A percentile compares a stretch with the other conserved stretches of the same genome.
Evolutionary conservation across 2,888 invertebrate species (phyloP).

Genomic region (Malthinus flaveolus): DNA sequence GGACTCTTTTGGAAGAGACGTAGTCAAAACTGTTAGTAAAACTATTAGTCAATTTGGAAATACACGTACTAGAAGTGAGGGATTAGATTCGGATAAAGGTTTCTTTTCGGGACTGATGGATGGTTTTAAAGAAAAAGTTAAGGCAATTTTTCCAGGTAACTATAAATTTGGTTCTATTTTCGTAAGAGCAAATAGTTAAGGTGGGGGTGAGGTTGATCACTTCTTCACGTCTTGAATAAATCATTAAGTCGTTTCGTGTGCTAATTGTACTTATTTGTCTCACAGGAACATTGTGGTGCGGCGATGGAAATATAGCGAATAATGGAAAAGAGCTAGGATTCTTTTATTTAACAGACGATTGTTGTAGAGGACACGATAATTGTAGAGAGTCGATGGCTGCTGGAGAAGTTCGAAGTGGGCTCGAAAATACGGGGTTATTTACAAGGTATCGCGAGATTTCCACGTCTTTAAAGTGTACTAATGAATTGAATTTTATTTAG

Average conservation of each 20-base stretch:
- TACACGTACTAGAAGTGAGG: not conserved
- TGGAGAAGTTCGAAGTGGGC: constrained; percentile 61
- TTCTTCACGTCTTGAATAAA: no score
- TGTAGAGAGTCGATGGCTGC: constrained; percentile 65
- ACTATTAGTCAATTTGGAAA: not conserved
- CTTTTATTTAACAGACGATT: constrained; percentile 67
- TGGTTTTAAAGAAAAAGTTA: not conserved
- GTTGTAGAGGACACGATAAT: constrained; percentile 72
- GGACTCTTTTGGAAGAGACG: not conserved
- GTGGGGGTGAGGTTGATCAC: no score
- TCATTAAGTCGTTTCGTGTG: no score
- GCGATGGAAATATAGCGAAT: constrained; percentile 65
- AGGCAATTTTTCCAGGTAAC: not conserved
- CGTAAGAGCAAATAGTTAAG: no score
- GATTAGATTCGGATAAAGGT: not conserved
- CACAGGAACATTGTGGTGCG: constrained; percentile 76
- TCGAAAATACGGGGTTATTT: constrained; percentile 68
- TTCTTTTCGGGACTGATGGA: not conserved
- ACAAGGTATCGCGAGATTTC: constrained; percentile 68
- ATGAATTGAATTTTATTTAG: constrained; percentile 49
- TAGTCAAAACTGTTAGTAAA: not conserved
- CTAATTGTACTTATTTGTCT: not conserved
- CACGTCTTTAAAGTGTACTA: constrained; percentile 1
- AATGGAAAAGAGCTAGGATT: constrained; percentile 64
- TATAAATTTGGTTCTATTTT: no score